These are phyloP conservation scores for Formica aserva DNA, from an alignment of 2,888 invertebrate genomes.

Conservation along the genomic window DNA sequence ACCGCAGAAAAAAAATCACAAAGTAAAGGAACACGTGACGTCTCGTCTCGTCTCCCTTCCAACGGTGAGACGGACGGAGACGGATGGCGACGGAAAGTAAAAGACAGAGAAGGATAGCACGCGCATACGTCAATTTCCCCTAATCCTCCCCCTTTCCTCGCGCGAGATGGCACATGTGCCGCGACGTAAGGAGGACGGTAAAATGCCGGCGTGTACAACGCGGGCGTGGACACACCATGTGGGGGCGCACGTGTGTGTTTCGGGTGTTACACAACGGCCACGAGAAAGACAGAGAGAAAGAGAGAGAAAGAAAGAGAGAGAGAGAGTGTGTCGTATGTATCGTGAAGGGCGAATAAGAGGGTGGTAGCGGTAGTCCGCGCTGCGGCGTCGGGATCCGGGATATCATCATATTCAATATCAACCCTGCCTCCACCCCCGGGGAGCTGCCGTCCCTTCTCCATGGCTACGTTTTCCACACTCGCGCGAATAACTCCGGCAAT, in stretches of 20 bases:
- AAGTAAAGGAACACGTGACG: constrained; percentile 82
- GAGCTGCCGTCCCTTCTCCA: constrained; percentile 48
- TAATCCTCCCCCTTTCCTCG: background rate
- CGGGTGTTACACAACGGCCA: constrained; percentile 27
- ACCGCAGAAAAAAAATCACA: constrained; percentile 76
- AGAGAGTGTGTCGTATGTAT: constrained; percentile 58
- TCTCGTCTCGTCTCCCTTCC: constrained; percentile 73
- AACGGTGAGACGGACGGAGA: constrained; percentile 57
- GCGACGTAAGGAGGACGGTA: constrained; percentile 36
- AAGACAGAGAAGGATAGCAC: background rate
- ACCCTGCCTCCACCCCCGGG: constrained; percentile 68
- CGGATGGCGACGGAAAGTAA: background rate
- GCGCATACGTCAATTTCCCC: constrained; percentile 42
- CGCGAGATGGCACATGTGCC: constrained; percentile 45
- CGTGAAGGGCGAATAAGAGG: constrained; percentile 74
- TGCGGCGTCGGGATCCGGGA: constrained; percentile 78
- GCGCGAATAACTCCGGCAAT: constrained; percentile 81
- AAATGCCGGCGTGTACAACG: constrained; percentile 29
- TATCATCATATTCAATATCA: constrained; percentile 84
- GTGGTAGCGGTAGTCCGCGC: constrained; percentile 77
- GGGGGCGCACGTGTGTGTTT: constrained; percentile 26
- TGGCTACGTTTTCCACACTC: constrained; percentile 73
- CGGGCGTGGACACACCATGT: constrained; percentile 43
- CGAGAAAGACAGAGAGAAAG: constrained; percentile 38
- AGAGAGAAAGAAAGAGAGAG: constrained; percentile 37